Percentiles rank a stretch among this genome's conserved stretches.
These are phyloP conservation scores for Sciurus carolinensis DNA, from an alignment of 2,797 vertebrate genomes.

Conservation along the genomic window DNA sequence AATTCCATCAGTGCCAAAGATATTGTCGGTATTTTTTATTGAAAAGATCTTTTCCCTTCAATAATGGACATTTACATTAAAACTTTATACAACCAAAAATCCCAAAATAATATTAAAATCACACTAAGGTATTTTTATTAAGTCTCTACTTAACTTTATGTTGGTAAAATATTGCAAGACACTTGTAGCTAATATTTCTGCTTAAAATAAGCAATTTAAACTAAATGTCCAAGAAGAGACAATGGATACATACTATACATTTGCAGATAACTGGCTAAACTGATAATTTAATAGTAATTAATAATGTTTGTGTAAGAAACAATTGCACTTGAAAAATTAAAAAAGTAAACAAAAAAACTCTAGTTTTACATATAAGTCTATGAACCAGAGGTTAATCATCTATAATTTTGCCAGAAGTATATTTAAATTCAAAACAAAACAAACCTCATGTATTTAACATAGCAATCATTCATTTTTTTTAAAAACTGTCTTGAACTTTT, in stretches of 20 bases:
- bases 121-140: slow-evolving; percentile 82
- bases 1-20: slow-evolving; percentile 58
- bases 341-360: slow-evolving; percentile 92
- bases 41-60: slow-evolving; percentile 81
- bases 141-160: slow-evolving; percentile 87
- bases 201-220: slow-evolving; percentile 85
- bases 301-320: slow-evolving; percentile 92
- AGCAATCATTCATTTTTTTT: slow-evolving; percentile 81
- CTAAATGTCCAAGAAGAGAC: slow-evolving; percentile 89
- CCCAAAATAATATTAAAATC: slow-evolving; percentile 85
- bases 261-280: slow-evolving; percentile 88
- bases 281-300: slow-evolving; percentile 91
- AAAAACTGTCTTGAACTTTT: slow-evolving; percentile 75
- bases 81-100: slow-evolving; percentile 83
- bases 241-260: slow-evolving; percentile 89
- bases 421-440: slow-evolving; percentile 82
- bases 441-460: slow-evolving; percentile 85
- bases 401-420: slow-evolving; percentile 87
- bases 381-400: slow-evolving; percentile 88
- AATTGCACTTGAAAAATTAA: slow-evolving; percentile 93
- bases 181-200: slow-evolving; percentile 88
- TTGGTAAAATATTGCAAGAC: slow-evolving; percentile 91
- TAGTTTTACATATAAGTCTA: slow-evolving; percentile 89
- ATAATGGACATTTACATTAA: slow-evolving; percentile 83
- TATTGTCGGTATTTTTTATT: slow-evolving; percentile 80